Evolutionary conservation across 2,888 invertebrate species (phyloP), one percentile per base, ranked within the genome.

Genomic region (Athalia circularis): DNA sequence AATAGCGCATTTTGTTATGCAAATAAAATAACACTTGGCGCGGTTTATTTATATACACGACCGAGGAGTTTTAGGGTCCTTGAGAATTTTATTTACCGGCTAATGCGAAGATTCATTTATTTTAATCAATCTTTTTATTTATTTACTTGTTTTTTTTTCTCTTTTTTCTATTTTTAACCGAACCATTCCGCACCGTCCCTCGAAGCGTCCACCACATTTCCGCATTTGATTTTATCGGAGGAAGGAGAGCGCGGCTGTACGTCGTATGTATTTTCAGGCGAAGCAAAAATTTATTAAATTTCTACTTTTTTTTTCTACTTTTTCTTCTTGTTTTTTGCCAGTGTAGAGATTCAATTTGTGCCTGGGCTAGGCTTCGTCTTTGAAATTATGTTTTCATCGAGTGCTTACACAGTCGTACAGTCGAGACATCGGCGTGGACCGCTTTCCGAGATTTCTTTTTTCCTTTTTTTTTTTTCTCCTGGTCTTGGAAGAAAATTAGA

Each of bases 1-100:
- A 72, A 72, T 15, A 29, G 72, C 45, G 57, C 72, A 72, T 72
- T 72, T 68, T 29, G 52, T 54, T 54, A 11, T 11, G 11, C 68
- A 68, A 68, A 68, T n/a, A 68, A 54, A 29, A 68, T 43, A 29
- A 29, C 29, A 29, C 29, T 29, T 29, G 29, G 45, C 54, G 29
- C 45, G 68, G 54, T 68, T 54, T 5, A 47, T 45, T 15, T 29
- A 29, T 43, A 47, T 47, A 8, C 7, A 52, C 8, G 9, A 8
- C 29, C 9, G 3, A 15, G n/a, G 45, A 43, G 7, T 50, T 52
- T 29, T 15, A 54, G 7, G 54, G 54, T 54, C 54, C 54, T 54
- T 54, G 54, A 54, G 54, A 54, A 54, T n/a, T 29, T 29, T 29
- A 29, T 29, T 29, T 29, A 29, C 29, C 29, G 29, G 29, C 29